Evolutionary conservation across 2,113 vertebrate species (phyloP).

Genomic region (Pantherophis guttatus): DNA sequence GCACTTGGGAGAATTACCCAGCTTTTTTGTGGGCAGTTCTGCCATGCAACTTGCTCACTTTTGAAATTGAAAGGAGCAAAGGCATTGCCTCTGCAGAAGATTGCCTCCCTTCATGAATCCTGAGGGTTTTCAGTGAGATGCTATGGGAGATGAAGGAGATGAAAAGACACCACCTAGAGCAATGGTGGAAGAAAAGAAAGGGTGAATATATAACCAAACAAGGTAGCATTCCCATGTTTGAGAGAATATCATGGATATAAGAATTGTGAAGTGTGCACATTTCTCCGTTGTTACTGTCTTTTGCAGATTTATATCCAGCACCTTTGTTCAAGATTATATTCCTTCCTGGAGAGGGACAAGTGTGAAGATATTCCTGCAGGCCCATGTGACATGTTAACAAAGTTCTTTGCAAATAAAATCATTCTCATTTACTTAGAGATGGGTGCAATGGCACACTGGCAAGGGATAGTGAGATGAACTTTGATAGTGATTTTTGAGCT

Average conservation of each 20-base stretch:
- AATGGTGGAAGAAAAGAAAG: neutral
- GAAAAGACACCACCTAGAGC: neutral
- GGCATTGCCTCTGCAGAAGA: neutral
- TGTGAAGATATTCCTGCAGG: neutral
- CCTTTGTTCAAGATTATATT: neutral
- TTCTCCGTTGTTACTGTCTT: neutral
- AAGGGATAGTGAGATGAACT: neutral
- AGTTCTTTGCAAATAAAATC: neutral
- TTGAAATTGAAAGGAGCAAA: neutral
- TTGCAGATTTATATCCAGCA: neutral
- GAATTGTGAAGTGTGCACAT: neutral
- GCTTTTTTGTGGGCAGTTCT: neutral
- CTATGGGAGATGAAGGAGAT: neutral
- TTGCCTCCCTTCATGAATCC: neutral
- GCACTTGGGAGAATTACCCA: neutral
- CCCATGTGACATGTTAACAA: neutral
- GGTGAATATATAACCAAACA: neutral
- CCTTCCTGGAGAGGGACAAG: neutral
- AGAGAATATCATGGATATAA: neutral
- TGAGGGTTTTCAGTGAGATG: neutral
- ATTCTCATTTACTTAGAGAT: neutral
- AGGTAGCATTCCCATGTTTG: neutral
- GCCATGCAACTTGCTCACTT: neutral
- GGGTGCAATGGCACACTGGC: neutral
- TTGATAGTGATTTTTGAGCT: neutral